Conservation (phyloP, 1,140 invertebrate species). For the Coptotermes formosanus region DNA sequence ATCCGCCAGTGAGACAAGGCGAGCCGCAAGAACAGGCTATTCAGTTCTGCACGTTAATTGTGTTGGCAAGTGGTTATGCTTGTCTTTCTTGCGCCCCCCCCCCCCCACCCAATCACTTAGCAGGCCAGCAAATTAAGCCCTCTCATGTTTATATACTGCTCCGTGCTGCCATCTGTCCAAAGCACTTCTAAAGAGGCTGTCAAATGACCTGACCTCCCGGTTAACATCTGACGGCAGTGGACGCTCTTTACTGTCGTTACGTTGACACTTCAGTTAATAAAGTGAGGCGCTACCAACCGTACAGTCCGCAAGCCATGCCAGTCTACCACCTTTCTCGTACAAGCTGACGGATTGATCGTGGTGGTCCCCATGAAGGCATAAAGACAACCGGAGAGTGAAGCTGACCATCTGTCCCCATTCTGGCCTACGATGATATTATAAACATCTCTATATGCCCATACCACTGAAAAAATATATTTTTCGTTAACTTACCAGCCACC, state of each 20-base stretch:
- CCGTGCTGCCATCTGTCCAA: not conserved
- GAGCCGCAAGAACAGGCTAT: not conserved
- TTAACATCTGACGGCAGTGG: no score
- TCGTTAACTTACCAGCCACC: no score
- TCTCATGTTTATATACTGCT: not conserved
- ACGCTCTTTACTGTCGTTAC: not conserved
- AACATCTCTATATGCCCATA: no score
- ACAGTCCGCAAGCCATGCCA: no score
- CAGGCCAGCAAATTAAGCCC: not conserved
- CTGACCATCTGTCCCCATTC: no score
- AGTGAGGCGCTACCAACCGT: no score
- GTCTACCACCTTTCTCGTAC: no score
- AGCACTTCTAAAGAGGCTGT: not conserved
- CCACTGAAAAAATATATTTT: no score
- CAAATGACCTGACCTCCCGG: not conserved
- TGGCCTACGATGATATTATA: no score
- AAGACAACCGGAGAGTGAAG: no score
- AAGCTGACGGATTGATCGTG: no score
- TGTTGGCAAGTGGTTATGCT: not conserved
- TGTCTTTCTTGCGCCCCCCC: not conserved
- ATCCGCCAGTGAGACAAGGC: not conserved
- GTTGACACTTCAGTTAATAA: not conserved
- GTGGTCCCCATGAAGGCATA: no score
- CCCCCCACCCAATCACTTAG: not conserved
- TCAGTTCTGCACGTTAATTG: not conserved